Evolutionary conservation across 1,140 invertebrate species (phyloP).

Genomic region (Calliphora vicina): DNA sequence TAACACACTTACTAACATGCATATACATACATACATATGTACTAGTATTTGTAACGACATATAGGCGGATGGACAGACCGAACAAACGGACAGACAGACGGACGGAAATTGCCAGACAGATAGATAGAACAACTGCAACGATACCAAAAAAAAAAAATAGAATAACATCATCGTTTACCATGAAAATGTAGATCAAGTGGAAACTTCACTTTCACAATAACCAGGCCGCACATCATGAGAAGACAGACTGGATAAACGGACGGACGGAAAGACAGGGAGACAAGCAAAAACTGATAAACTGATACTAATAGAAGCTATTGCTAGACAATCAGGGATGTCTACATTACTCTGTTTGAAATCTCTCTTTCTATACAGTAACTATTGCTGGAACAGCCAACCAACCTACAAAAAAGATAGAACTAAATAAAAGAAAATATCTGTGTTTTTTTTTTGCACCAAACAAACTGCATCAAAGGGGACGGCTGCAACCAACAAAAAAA

Average conservation of each 20-base stretch:
- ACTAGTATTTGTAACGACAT: not conserved
- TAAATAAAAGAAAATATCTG: not conserved
- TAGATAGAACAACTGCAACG: not conserved
- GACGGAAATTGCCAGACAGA: not conserved
- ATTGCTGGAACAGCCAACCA: not conserved
- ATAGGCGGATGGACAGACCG: not conserved
- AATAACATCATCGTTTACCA: not conserved
- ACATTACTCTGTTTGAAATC: not conserved
- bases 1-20: not conserved
- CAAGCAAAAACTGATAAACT: not conserved
- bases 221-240: not conserved
- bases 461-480: not conserved
- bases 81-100: not conserved
- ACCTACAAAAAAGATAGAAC: not conserved
- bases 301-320: not conserved
- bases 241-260: slow-evolving; percentile 23
- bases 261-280: not conserved
- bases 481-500: not conserved
- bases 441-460: not conserved
- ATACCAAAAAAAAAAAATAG: too few relatives aligned
- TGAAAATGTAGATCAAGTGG: slow-evolving; percentile 25
- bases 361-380: not conserved
- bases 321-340: not conserved
- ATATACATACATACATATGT: not conserved
- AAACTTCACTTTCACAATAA: slow-evolving; percentile 26